These are phyloP conservation scores for Choristoneura fumiferana DNA, from an alignment of 1,140 invertebrate genomes.

Conservation along the genomic window DNA sequence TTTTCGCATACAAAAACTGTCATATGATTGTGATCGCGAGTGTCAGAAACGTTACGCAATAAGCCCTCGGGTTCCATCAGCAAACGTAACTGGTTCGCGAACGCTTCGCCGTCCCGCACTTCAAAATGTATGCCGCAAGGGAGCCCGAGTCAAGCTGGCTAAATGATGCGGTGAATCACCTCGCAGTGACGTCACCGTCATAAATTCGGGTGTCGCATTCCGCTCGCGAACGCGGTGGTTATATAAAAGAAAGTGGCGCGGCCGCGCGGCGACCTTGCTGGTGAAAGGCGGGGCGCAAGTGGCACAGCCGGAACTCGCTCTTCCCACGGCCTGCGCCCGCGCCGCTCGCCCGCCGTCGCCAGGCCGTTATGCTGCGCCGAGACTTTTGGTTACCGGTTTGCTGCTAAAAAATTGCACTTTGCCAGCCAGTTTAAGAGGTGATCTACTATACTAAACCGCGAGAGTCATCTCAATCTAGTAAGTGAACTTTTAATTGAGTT, in stretches of 20 bases:
- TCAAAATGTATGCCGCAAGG: too few relatives aligned
- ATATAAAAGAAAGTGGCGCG: constrained; percentile 76
- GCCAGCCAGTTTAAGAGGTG: constrained; percentile 37
- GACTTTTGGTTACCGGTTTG: background rate
- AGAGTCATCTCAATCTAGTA: too few relatives aligned
- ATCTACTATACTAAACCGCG: constrained; percentile 5
- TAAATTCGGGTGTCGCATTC: constrained; percentile 73
- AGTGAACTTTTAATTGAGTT: too few relatives aligned
- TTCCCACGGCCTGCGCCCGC: constrained; percentile 64
- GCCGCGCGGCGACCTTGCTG: constrained; percentile 72
- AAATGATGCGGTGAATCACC: constrained; percentile 53
- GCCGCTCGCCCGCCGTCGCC: constrained; percentile 43
- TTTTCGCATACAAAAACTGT: too few relatives aligned
- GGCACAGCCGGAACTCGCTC: constrained; percentile 71
- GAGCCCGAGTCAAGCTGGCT: constrained; percentile 25
- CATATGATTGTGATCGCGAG: too few relatives aligned
- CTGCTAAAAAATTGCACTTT: constrained; percentile 57
- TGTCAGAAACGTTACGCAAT: too few relatives aligned
- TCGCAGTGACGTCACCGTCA: constrained; percentile 61
- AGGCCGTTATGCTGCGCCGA: background rate
- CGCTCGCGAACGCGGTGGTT: constrained; percentile 45
- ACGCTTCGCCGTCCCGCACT: too few relatives aligned
- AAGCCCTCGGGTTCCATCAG: too few relatives aligned
- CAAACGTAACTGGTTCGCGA: too few relatives aligned
- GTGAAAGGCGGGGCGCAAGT: constrained; percentile 75